phyloP scores from a whole-genome alignment of 2,888 invertebrate species.

The Megaustenia siamemsis region DNA sequence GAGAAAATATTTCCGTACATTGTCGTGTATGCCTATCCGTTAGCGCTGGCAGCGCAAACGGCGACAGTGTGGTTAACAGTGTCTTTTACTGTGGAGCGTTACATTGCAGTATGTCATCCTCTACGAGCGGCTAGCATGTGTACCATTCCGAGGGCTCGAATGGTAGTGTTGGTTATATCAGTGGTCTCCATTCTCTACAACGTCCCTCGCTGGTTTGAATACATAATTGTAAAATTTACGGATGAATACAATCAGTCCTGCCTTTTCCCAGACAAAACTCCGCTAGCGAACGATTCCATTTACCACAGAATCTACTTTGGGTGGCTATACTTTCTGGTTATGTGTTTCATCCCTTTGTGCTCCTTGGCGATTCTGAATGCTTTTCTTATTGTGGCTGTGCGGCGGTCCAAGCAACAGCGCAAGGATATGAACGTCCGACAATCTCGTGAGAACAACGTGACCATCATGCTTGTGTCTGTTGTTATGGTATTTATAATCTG shows the following conservation, averaged over 20 bases:
- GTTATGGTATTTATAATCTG: slow-evolving; percentile 96
- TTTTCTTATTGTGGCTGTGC: slow-evolving; percentile 89
- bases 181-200: slow-evolving; percentile 92
- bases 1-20: slow-evolving; percentile 71
- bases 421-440: slow-evolving; percentile 91
- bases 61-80: slow-evolving; percentile 93
- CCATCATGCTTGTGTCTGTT: slow-evolving; percentile 96
- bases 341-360: slow-evolving; percentile 95
- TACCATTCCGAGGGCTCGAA: slow-evolving; percentile 91
- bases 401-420: slow-evolving; percentile 92
- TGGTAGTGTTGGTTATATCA: slow-evolving; percentile 91
- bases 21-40: slow-evolving; percentile 82
- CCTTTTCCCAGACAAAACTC: slow-evolving; percentile 82
- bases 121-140: slow-evolving; percentile 92
- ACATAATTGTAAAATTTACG: slow-evolving; percentile 81
- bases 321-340: slow-evolving; percentile 95
- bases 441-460: slow-evolving; percentile 94
- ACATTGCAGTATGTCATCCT: slow-evolving; percentile 89
- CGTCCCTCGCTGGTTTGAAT: slow-evolving; percentile 85
- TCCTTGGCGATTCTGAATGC: slow-evolving; percentile 93
- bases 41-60: slow-evolving; percentile 93
- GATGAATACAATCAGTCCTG: slow-evolving; percentile 54
- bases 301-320: slow-evolving; percentile 92
- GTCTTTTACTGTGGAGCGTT: slow-evolving; percentile 89
- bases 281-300: slow-evolving; percentile 85